Conservation (phyloP, 1,140 invertebrate genomes). For the Triops cancriformis region DNA sequence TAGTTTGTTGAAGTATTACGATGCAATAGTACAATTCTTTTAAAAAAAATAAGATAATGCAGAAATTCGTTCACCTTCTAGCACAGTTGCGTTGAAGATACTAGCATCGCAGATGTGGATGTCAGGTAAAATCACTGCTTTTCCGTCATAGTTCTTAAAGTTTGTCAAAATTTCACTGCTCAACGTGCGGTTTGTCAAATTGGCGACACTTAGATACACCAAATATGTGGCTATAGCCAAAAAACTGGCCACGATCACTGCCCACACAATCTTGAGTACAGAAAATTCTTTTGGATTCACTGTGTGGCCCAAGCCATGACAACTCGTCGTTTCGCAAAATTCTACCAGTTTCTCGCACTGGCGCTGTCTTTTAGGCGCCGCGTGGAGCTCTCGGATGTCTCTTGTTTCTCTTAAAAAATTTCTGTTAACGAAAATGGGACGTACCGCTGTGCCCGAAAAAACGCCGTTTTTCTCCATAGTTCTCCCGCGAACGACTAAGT, state of each 20-base stretch:
- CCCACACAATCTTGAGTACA: background rate
- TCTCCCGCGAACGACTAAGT: too few relatives aligned
- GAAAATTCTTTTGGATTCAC: conserved; percentile 20
- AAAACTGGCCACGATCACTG: background rate
- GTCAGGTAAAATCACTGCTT: conserved; percentile 15
- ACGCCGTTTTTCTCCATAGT: too few relatives aligned
- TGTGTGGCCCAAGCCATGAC: conserved; percentile 21
- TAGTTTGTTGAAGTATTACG: too few relatives aligned
- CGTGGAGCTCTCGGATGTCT: background rate
- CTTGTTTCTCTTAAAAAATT: background rate
- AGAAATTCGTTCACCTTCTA: conserved; percentile 21
- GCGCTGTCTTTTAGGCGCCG: background rate
- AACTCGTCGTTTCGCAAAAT: conserved; percentile 11
- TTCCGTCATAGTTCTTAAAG: background rate
- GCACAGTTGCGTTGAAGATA: conserved; percentile 2
- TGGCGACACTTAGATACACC: conserved; percentile 19
- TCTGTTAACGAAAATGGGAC: background rate
- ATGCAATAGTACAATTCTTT: too few relatives aligned
- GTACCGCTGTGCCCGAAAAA: background rate
- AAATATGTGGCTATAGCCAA: conserved; percentile 12
- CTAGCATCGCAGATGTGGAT: conserved; percentile 25
- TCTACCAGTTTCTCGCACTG: background rate
- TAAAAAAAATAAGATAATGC: too few relatives aligned
- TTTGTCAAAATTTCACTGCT: conserved; percentile 18
- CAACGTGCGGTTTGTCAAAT: conserved; percentile 15